Conservation (phyloP, 2,888 invertebrate species). For the Plagodis pulveraria region DNA sequence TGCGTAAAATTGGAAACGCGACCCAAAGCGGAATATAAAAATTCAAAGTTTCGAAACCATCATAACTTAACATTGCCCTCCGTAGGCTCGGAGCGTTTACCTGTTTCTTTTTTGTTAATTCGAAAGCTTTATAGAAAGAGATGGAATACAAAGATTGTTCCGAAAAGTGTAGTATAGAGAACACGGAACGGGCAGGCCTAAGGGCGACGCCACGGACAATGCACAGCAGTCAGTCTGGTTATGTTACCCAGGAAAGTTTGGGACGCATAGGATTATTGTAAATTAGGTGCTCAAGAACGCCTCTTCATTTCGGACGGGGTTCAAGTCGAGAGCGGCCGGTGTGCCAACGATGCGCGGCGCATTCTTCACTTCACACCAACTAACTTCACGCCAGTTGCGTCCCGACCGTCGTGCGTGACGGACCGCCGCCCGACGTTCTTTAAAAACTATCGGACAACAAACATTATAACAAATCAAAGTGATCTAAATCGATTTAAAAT, state of each 20-base stretch:
- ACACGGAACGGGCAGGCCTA: constrained; percentile 73
- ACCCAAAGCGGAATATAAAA: constrained; percentile 52
- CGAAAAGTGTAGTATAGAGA: constrained; percentile 67
- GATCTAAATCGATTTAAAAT: constrained; percentile 59
- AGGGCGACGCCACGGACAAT: constrained; percentile 81
- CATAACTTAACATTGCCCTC: constrained; percentile 53
- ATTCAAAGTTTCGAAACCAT: constrained; percentile 49
- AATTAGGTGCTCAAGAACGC: constrained; percentile 57
- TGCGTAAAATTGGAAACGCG: constrained; percentile 54
- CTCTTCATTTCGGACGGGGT: constrained; percentile 68
- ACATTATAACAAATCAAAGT: constrained; percentile 74
- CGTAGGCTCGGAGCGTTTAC: constrained; percentile 67
- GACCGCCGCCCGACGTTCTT: constrained; percentile 63
- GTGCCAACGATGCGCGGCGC: constrained; percentile 83
- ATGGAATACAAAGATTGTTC: constrained; percentile 61
- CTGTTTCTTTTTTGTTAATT: constrained; percentile 68
- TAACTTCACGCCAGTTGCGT: constrained; percentile 81
- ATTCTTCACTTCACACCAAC: constrained; percentile 77
- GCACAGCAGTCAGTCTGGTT: constrained; percentile 81
- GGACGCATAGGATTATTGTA: constrained; percentile 58
- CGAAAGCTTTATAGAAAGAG: constrained; percentile 66
- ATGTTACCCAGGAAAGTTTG: constrained; percentile 65
- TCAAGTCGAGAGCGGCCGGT: constrained; percentile 72
- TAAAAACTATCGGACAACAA: constrained; percentile 75
- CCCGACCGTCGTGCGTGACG: constrained; percentile 62